Percentiles rank a stretch among this genome's conserved stretches.
These are phyloP conservation scores for Champsocephalus esox DNA, from an alignment of 2,797 vertebrate genomes.

Conservation along the genomic window DNA sequence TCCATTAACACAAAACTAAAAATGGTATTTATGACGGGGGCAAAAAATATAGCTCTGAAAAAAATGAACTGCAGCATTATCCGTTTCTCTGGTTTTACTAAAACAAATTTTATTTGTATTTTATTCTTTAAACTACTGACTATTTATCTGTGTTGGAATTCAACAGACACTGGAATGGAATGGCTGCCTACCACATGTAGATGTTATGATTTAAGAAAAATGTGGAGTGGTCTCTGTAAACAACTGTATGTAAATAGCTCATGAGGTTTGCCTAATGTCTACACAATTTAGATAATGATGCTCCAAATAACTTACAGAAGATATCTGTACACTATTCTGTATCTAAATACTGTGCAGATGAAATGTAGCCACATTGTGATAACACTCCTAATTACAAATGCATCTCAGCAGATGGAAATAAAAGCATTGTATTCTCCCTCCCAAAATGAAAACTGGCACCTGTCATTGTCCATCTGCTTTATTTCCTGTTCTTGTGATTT, in stretches of 20 bases:
- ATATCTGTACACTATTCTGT: conserved; percentile 17
- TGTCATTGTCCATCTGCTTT: conserved; percentile 66
- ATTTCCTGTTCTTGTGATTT: conserved; percentile 57
- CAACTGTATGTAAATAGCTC: neutral
- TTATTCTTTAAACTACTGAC: too few relatives aligned
- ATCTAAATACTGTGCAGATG: conserved; percentile 41
- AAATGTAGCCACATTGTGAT: conserved; percentile 47
- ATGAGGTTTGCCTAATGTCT: conserved; percentile 29
- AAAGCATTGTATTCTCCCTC: conserved; percentile 39
- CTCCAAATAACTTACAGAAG: conserved; percentile 15
- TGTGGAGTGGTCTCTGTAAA: too few relatives aligned
- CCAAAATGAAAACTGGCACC: conserved; percentile 63
- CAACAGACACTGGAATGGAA: too few relatives aligned
- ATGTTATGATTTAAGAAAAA: too few relatives aligned
- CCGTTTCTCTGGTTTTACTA: too few relatives aligned
- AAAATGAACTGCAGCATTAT: too few relatives aligned
- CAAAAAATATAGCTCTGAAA: neutral
- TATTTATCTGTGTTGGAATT: too few relatives aligned
- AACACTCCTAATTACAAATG: conserved; percentile 51
- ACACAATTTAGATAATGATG: conserved; percentile 40
- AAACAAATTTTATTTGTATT: too few relatives aligned
- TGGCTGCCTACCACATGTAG: too few relatives aligned
- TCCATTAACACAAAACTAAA: neutral
- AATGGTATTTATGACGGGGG: neutral
- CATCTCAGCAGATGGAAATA: conserved; percentile 61